A percentile compares a stretch with the other conserved stretches of the same genome.
Conservation (phyloP, 2,113 vertebrate species). For the Hippocampus mohnikei region DNA sequence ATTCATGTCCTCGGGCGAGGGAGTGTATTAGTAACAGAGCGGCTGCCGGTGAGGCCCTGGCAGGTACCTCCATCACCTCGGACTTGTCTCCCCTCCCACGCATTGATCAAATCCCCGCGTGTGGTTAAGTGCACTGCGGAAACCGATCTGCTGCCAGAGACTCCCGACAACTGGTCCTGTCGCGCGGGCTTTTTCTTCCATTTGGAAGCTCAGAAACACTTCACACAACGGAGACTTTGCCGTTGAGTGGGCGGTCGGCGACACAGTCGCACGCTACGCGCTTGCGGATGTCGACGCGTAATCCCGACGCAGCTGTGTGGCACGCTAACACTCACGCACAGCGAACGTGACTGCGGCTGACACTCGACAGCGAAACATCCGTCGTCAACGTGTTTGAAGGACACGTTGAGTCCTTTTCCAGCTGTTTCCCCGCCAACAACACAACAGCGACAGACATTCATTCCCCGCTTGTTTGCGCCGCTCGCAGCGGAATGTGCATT, state of each 20-base stretch:
- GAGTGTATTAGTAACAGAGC: conserved; percentile 69
- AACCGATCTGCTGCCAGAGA: conserved; percentile 47
- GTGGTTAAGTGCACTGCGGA: conserved; percentile 50
- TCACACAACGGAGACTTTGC: conserved; percentile 13
- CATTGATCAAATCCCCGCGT: conserved; percentile 56
- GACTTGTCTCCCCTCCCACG: conserved; percentile 41
- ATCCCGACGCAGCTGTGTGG: conserved; percentile 30
- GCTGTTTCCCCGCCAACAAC: neutral
- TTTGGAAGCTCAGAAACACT: neutral
- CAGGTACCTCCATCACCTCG: conserved; percentile 69
- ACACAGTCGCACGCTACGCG: neutral
- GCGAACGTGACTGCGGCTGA: conserved; percentile 12
- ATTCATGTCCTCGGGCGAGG: conserved; percentile 50
- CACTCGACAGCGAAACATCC: conserved; percentile 38
- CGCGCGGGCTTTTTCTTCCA: neutral
- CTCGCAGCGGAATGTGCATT: neutral
- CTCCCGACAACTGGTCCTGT: conserved; percentile 22
- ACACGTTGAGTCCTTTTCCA: conserved; percentile 51
- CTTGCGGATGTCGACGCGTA: conserved; percentile 20
- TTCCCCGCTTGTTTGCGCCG: neutral
- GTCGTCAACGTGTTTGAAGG: conserved; percentile 31
- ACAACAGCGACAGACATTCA: neutral
- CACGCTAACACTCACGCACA: conserved; percentile 30
- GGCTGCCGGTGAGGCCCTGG: conserved; percentile 49
- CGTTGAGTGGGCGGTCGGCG: neutral